Percentiles rank a stretch among this genome's conserved stretches.
Conservation (phyloP, 2,113 vertebrate genomes). For the chimpanzee (Pan troglodytes) region NHGRI_mPanTro3-v2.1_pri NC_072412.2:31826501-31827000, state of each 20-base stretch:
- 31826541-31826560: too few relatives aligned
- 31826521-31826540: too few relatives aligned
- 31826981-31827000: slow-evolving; percentile 34
- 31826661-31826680: not conserved
- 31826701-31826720: not conserved
- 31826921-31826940: not conserved
- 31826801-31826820: not conserved
- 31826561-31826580: too few relatives aligned
- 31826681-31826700: not conserved
- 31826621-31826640: not conserved
- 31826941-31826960: not conserved
- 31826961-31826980: not conserved
- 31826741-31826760: not conserved
- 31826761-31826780: slow-evolving; percentile 10
- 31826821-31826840: not conserved
- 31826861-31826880: not conserved
- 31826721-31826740: slow-evolving; percentile 31
- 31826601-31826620: not conserved
- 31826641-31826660: slow-evolving; percentile 1
- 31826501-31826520: too few relatives aligned
- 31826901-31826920: not conserved
- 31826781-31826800: slow-evolving; percentile 24
- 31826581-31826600: too few relatives aligned
- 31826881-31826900: slow-evolving; percentile 31
- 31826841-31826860: not conserved